phyloP scores from a whole-genome alignment of 2,797 vertebrate species.

The Lophius americanus region DNA sequence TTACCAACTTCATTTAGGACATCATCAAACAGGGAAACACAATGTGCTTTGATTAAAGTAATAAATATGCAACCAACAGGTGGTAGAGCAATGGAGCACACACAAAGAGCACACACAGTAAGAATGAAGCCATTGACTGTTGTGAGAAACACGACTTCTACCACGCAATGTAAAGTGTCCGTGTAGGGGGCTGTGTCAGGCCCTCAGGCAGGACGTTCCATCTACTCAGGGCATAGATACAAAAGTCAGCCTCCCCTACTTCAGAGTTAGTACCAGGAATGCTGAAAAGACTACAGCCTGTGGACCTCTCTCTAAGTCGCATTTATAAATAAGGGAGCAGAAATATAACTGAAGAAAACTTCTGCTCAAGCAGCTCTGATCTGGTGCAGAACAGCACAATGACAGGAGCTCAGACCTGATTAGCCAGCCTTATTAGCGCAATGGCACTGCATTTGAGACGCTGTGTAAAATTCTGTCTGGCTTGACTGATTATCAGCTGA shows the following conservation, averaged over 20 bases:
- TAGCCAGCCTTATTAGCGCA: slow-evolving; percentile 74
- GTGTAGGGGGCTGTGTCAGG: too few species aligned
- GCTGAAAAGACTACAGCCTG: background rate
- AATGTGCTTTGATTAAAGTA: too few species aligned
- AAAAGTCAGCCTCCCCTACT: too few species aligned
- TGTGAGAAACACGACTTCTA: background rate
- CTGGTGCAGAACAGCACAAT: slow-evolving; percentile 26
- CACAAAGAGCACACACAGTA: too few species aligned
- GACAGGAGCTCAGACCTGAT: slow-evolving; percentile 77
- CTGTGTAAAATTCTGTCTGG: slow-evolving; percentile 72
- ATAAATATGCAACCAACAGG: background rate
- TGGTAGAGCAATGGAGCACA: background rate
- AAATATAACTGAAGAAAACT: slow-evolving; percentile 23
- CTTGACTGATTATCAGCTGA: slow-evolving; percentile 71
- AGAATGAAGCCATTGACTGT: too few species aligned
- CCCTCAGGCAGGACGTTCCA: too few species aligned
- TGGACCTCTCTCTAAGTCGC: background rate
- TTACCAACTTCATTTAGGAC: background rate
- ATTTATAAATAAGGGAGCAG: slow-evolving; percentile 10
- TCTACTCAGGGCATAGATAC: too few species aligned
- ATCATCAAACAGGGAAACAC: background rate
- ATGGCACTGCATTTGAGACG: slow-evolving; percentile 55
- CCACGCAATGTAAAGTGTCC: too few species aligned
- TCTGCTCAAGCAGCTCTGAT: slow-evolving; percentile 35
- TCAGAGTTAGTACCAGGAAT: too few species aligned